Conservation (phyloP, 1,140 invertebrate genomes). For the Drosophila mojavensis region DNA sequence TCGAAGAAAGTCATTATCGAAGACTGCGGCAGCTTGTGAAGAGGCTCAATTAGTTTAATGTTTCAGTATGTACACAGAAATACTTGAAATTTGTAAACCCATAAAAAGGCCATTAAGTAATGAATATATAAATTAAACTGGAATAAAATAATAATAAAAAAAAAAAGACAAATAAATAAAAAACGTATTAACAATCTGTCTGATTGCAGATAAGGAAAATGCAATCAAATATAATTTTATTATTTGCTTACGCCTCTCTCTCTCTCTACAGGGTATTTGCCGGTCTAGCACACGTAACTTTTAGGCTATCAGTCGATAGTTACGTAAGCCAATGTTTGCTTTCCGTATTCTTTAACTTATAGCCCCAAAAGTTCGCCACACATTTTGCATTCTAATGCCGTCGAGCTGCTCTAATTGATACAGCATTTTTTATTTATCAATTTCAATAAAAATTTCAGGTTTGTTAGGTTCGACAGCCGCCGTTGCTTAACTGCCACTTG, state of each 20-base stretch:
- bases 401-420: slow-evolving; percentile 15
- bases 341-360: neutral
- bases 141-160: too few species aligned
- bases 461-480: neutral
- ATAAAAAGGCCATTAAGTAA: too few species aligned
- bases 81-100: too few species aligned
- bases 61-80: too few species aligned
- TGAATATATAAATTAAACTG: too few species aligned
- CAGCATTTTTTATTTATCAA: neutral
- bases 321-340: neutral
- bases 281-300: neutral
- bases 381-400: neutral
- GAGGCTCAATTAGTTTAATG: neutral
- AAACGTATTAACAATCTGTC: too few species aligned
- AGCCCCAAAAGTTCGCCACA: slow-evolving; percentile 28
- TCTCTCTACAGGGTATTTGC: too few species aligned
- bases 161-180: too few species aligned
- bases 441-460: too few species aligned
- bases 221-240: too few species aligned
- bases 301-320: neutral
- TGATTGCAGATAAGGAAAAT: too few species aligned
- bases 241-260: too few species aligned
- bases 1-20: slow-evolving; percentile 11
- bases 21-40: slow-evolving; percentile 9
- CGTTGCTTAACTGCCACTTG: slow-evolving; percentile 17